phyloP scores from a whole-genome alignment of 2,797 vertebrate species.

The Antennarius maculatus region DNA sequence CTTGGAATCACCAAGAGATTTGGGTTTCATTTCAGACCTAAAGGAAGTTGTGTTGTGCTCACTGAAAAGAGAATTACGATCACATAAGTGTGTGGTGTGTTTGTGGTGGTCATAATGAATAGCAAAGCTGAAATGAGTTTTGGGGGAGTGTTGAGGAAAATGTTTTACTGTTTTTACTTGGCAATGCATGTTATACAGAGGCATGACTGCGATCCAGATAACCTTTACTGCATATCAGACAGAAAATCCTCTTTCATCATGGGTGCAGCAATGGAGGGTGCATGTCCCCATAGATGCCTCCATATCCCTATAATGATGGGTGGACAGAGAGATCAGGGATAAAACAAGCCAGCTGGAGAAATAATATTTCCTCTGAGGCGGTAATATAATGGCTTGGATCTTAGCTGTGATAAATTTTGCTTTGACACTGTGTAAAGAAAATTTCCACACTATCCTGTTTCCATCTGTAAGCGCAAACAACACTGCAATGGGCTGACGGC shows the following conservation, averaged over 20 bases:
- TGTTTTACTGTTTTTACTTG: conserved; percentile 68
- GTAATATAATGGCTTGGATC: conserved; percentile 78
- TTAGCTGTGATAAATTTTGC: conserved; percentile 75
- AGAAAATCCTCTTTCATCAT: conserved; percentile 77
- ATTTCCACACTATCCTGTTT: conserved; percentile 74
- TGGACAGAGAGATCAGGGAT: conserved; percentile 78
- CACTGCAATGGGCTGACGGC: conserved; percentile 59
- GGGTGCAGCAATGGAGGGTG: conserved; percentile 56
- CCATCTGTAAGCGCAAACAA: conserved; percentile 80
- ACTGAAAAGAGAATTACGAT: conserved; percentile 66
- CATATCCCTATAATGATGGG: conserved; percentile 67
- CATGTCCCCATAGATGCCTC: conserved; percentile 61
- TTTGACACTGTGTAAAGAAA: conserved; percentile 71
- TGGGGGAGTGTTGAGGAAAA: conserved; percentile 30
- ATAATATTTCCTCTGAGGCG: conserved; percentile 78
- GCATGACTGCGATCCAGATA: conserved; percentile 73
- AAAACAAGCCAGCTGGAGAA: conserved; percentile 73
- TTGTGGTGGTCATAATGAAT: conserved; percentile 65
- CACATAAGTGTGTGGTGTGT: conserved; percentile 63
- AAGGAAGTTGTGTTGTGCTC: conserved; percentile 54
- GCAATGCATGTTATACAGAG: conserved; percentile 71
- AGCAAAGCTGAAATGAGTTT: conserved; percentile 74
- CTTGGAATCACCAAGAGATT: conserved; percentile 63
- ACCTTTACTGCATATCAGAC: conserved; percentile 76
- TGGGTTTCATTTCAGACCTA: conserved; percentile 66